Evolutionary conservation across 2,797 vertebrate genomes (phyloP).

Genomic region (Siniperca scherzeri): DNA sequence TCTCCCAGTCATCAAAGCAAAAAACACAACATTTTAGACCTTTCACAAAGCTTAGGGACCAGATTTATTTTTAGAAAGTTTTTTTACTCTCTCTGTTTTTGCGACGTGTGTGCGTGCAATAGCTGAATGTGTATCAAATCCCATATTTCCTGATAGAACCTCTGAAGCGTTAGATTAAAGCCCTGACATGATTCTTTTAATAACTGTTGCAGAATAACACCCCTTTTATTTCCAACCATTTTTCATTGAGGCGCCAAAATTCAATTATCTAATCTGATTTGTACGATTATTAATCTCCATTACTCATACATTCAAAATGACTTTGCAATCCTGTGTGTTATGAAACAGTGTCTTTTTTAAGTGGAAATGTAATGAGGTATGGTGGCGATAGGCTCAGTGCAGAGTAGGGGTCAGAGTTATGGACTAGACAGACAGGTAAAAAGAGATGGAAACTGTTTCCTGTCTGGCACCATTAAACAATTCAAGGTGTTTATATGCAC

Average conservation of each 20-base stretch:
- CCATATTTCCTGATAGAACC: constrained; percentile 66
- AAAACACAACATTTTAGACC: constrained; percentile 71
- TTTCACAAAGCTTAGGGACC: constrained; percentile 58
- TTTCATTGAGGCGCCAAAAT: constrained; percentile 74
- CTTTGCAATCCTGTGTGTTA: constrained; percentile 54
- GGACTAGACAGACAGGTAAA: constrained; percentile 32
- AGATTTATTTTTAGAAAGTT: constrained; percentile 65
- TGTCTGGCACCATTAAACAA: constrained; percentile 48
- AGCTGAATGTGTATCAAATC: constrained; percentile 51
- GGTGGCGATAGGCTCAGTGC: constrained; percentile 23
- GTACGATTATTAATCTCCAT: constrained; percentile 80
- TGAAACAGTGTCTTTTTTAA: constrained; percentile 43
- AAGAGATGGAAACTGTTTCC: constrained; percentile 47
- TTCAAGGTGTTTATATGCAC: constrained; percentile 53
- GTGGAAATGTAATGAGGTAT: constrained; percentile 51
- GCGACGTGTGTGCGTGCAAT: constrained; percentile 28
- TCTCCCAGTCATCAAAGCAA: constrained; percentile 59
- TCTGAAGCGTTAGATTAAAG: constrained; percentile 81
- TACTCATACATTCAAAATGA: constrained; percentile 70
- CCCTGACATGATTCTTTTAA: constrained; percentile 75
- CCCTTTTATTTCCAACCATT: constrained; percentile 75
- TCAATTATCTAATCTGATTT: constrained; percentile 83
- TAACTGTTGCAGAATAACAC: constrained; percentile 74
- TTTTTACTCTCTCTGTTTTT: constrained; percentile 21
- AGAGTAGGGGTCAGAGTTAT: constrained; percentile 30